These are phyloP conservation scores for Bubalus kerabau DNA, from an alignment of 2,113 vertebrate species.

Conservation along the genomic window DNA sequence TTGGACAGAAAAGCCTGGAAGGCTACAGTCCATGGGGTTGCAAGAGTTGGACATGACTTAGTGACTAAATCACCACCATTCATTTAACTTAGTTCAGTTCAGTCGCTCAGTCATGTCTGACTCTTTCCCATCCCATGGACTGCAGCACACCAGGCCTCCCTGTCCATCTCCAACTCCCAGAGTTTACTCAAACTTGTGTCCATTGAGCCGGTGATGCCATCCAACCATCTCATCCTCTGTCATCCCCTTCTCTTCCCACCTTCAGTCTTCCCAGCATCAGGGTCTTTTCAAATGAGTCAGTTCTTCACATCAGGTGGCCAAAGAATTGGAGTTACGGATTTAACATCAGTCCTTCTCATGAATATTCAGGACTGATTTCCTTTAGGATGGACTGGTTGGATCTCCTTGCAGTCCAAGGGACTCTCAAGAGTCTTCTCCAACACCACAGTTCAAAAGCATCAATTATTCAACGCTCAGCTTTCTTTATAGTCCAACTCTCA, in stretches of 20 bases:
- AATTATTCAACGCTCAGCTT: fast-evolving
- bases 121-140: not conserved
- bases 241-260: not conserved
- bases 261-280: not conserved
- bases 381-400: not conserved
- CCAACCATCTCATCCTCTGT: not conserved
- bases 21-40: not conserved
- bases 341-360: not conserved
- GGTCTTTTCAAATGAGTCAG: not conserved
- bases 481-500: not conserved
- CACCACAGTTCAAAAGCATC: not conserved
- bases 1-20: not conserved
- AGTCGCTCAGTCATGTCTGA: not conserved
- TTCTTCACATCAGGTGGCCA: not conserved
- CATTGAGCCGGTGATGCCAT: not conserved
- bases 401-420: not conserved
- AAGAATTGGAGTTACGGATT: not conserved
- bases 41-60: not conserved
- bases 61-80: not conserved
- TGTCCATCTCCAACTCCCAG: not conserved
- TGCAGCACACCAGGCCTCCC: not conserved
- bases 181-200: not conserved
- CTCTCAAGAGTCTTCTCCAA: not conserved
- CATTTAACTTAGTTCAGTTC: not conserved
- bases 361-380: not conserved